Evolutionary conservation across 2,113 vertebrate genomes (phyloP), one percentile per base, ranked within the genome.

Genomic region (Puntigrus tetrazona): DNA sequence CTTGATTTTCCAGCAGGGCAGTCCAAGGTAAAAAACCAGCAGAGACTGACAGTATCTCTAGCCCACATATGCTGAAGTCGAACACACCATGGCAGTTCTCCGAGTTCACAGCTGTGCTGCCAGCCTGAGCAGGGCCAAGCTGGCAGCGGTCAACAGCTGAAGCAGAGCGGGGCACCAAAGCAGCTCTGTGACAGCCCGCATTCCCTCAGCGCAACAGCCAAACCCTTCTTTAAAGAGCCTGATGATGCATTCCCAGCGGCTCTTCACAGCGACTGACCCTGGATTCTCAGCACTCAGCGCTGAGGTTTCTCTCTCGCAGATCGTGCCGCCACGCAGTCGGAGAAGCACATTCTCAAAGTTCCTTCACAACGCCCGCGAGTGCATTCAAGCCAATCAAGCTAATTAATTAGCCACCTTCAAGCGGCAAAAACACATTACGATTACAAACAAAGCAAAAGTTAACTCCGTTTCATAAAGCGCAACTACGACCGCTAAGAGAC

Each of bases 181-280:
- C 74, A 45, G 31, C 55, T 74, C 55, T 31, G 41, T 86, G 70
- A 77, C 75, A 69, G 67, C 38, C 75, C 31, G 52, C 47, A 57
- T 85, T 80, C 67, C 36, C 25, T n/a, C 47, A 78, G 65, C 36
- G 11, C 83, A 69, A 79, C 45, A 57, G 55, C 41, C 75, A 27
- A 73, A 73, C 38, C 14, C 29, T 34, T 65, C 41, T 83, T 83
- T 50, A 84, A 77, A 84, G 57, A 27, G 50, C 18, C 69, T 79
- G 77, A 78, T 70, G 76, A 38, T 77, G 77, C 83, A 78, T 85
- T 85, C 50, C 76, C 50, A 70, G 47, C 81, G n/a, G 50, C 36
- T 22, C 47, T 69, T 86, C 63, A 73, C n/a, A 81, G 50, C 1
- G 31, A 45, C 50, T 83, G 81, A 79, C 25, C 34, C 16, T 31